Conservation (phyloP, 2,888 invertebrate genomes). For the Aphodius sticticus region DNA sequence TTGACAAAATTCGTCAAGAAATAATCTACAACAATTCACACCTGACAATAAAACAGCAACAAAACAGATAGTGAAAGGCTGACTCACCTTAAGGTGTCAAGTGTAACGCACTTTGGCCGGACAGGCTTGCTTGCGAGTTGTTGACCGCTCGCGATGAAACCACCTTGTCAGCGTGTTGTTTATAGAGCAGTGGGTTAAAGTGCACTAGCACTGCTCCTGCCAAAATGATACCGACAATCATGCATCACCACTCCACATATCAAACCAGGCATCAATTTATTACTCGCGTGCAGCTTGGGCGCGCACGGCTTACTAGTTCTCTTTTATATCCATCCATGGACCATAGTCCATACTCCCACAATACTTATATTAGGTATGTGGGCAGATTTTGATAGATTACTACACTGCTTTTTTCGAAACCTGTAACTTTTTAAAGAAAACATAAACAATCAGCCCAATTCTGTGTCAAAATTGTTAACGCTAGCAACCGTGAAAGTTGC, state of each 20-base stretch:
- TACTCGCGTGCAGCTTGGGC: constrained; percentile 31
- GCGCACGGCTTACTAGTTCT: constrained; percentile 34
- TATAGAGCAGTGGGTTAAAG: not conserved
- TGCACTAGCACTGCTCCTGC: not conserved
- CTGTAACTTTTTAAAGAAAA: too few species aligned
- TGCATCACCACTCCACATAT: not conserved
- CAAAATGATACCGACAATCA: constrained; percentile 26
- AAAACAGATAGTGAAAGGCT: not conserved
- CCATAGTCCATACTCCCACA: too few species aligned
- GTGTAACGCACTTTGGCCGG: not conserved
- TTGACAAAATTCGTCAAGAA: too few species aligned
- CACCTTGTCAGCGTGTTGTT: not conserved
- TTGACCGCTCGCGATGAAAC: not conserved
- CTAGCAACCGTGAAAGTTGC: too few species aligned
- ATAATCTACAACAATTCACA: too few species aligned
- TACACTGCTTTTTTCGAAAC: too few species aligned
- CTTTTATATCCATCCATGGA: constrained; percentile 20
- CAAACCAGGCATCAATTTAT: not conserved
- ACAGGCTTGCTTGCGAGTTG: not conserved
- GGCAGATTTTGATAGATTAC: too few species aligned
- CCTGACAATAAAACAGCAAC: not conserved
- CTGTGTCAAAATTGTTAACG: too few species aligned
- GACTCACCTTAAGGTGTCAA: constrained; percentile 4
- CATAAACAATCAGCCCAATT: too few species aligned
- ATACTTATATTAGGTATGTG: too few species aligned